Conservation (phyloP, 2,797 vertebrate species). For the Setipinna tenuifilis region DNA sequence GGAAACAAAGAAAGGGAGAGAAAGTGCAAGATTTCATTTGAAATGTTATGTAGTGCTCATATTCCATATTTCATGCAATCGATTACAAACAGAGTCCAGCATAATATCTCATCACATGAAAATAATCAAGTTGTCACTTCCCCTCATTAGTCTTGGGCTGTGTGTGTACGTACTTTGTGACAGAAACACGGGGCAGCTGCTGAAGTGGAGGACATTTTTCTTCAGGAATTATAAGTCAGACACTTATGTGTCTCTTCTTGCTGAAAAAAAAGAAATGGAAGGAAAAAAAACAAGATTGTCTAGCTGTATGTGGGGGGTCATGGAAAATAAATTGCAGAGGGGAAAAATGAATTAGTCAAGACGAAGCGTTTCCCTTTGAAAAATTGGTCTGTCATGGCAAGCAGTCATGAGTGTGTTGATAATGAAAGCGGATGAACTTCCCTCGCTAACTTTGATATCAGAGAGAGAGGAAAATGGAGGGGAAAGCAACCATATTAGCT, state of each 20-base stretch:
- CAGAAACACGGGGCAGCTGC: neutral
- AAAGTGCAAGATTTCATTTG: neutral
- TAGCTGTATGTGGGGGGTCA: conserved; percentile 61
- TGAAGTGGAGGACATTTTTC: conserved; percentile 19
- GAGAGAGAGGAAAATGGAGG: conserved; percentile 40
- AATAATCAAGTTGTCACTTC: conserved; percentile 8
- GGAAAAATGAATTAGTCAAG: conserved; percentile 74
- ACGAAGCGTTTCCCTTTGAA: conserved; percentile 66
- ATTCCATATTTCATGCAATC: neutral
- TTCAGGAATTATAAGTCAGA: conserved; percentile 38
- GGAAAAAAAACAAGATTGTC: conserved; percentile 56
- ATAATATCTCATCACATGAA: neutral
- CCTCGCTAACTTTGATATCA: conserved; percentile 47
- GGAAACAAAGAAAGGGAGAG: neutral
- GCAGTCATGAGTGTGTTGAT: conserved; percentile 62
- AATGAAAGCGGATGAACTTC: conserved; percentile 67
- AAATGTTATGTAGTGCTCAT: neutral
- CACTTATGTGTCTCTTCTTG: conserved; percentile 37
- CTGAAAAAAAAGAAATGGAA: neutral
- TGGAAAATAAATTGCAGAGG: conserved; percentile 72
- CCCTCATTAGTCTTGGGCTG: neutral
- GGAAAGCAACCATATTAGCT: conserved; percentile 20
- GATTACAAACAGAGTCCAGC: neutral
- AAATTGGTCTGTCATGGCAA: conserved; percentile 72
- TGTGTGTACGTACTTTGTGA: neutral